Percentiles rank a stretch among this genome's conserved stretches.
Conservation (phyloP, 2,888 invertebrate genomes). For the Caenorhabditis sulstoni region DNA sequence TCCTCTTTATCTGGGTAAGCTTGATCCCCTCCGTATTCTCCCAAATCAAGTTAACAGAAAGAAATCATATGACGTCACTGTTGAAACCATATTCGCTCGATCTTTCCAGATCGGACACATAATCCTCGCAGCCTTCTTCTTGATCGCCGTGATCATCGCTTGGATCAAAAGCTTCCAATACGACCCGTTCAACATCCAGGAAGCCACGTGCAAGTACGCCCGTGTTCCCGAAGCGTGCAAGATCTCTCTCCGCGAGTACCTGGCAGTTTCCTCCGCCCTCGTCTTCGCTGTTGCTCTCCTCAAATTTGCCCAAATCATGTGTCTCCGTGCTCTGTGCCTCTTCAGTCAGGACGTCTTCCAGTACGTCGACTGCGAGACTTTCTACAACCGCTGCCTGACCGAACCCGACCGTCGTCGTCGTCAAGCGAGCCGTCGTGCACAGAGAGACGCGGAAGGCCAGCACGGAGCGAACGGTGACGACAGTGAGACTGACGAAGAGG, state of each 20-base stretch:
- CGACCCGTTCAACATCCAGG: conserved; percentile 37
- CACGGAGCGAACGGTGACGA: conserved; percentile 2
- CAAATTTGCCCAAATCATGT: conserved; percentile 45
- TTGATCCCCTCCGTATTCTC: no score
- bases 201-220: conserved; percentile 40
- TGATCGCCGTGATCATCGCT: conserved; percentile 21
- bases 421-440: conserved; percentile 27
- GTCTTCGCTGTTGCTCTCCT: conserved; percentile 14
- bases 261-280: conserved; percentile 32
- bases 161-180: conserved; percentile 33
- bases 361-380: conserved; percentile 40
- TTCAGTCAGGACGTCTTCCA: conserved; percentile 44
- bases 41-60: no score
- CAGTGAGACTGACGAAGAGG: conserved; percentile 53
- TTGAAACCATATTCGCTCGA: not conserved
- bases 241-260: conserved; percentile 24
- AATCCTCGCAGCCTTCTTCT: conserved; percentile 28
- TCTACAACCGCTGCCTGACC: conserved; percentile 45
- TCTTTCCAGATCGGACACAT: conserved; percentile 32
- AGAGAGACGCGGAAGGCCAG: conserved; percentile 11
- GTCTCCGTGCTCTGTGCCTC: conserved; percentile 48
- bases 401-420: conserved; percentile 51
- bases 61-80: no score
- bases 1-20: conserved; percentile 49
- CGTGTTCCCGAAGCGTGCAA: conserved; percentile 37